Base-by-base conservation (phyloP, 2,113 vertebrate species). In the Pelodiscus sinensis region DNA sequence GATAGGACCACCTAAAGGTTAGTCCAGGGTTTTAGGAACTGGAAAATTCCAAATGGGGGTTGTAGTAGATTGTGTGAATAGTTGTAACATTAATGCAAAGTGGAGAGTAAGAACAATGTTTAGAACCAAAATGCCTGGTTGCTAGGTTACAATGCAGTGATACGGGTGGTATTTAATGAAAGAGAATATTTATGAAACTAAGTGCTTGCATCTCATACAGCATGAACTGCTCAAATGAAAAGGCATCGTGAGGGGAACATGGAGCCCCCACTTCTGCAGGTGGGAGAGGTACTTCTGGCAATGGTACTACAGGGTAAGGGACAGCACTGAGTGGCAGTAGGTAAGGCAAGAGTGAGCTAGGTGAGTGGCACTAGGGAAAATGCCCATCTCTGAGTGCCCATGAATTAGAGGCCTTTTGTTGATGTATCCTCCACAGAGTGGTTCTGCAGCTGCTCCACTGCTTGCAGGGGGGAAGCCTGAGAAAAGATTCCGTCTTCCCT, bases 121-220 rank as follows among this genome's bases (percentile, higher is more conserved):
- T 97, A 92, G 96, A 97, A 98, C 95, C 87, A 95, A 97, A 97
- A 94, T 96, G 93, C 84, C 96, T 97, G 91, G 98, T 98, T 98
- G 98, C 97, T 97, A 97, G 96, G 97, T 94, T 97, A 97, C 97
- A 95, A 95, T 95, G 98, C 84, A 88, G 86, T 86, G 92, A 85
- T 93, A 52, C 56, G 1, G 25, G n/a, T 81, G n/a, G 51, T 90
- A 79, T 80, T 27, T 81, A 86, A 77, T 60, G 68, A 78, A 94
- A 79, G 51, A 56, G 65, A 82, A 22, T 13, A 4, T 79, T 89
- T 90, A 31, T 87, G 82, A 86, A 57, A 58, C 73, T 84, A 10
- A 51, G 51, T 81, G 27, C 5, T 51, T 81, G 24, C 18, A 2
- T 85, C 95, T 87, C 12, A 16, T 54, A 35, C 62, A 79, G 38